These are phyloP conservation scores for Ischnus inquisitorius DNA, from an alignment of 2,888 invertebrate species.

Conservation along the genomic window DNA sequence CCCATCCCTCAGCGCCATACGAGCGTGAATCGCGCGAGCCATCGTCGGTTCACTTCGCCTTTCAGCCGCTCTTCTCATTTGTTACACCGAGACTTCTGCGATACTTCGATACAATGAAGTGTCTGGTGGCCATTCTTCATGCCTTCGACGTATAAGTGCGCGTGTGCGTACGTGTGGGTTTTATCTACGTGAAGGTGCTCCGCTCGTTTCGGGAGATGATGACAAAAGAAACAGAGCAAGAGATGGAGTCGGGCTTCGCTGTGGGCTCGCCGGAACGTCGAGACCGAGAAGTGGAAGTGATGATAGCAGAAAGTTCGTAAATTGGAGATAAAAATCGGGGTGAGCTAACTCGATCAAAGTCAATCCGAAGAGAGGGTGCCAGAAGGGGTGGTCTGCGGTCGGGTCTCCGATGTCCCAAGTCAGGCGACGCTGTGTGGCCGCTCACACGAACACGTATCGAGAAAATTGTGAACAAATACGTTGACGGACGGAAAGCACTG, in stretches of 20 bases:
- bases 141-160: background rate
- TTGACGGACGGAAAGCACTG: slow-evolving; percentile 52
- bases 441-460: background rate
- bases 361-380: slow-evolving; percentile 52
- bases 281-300: background rate
- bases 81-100: slow-evolving; percentile 6
- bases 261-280: background rate
- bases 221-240: slow-evolving; percentile 14
- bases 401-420: slow-evolving; percentile 53
- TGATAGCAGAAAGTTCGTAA: slow-evolving; percentile 53
- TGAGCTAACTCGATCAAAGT: slow-evolving; percentile 68
- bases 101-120: slow-evolving; percentile 44
- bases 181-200: background rate
- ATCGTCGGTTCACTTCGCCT: slow-evolving; percentile 44
- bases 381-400: slow-evolving; percentile 43
- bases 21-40: slow-evolving; percentile 55
- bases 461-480: slow-evolving; percentile 55
- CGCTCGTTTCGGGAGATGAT: background rate
- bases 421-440: slow-evolving; percentile 31
- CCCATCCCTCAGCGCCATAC: slow-evolving; percentile 6
- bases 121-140: slow-evolving; percentile 1
- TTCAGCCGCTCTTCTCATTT: slow-evolving; percentile 6
- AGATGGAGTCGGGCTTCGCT: background rate
- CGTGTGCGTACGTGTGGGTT: too few species aligned
- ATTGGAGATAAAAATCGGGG: slow-evolving; percentile 68